Percentiles rank a stretch among this genome's conserved stretches.
phyloP scores from a whole-genome alignment of 2,113 vertebrate species.

The Eublepharis macularius region DNA sequence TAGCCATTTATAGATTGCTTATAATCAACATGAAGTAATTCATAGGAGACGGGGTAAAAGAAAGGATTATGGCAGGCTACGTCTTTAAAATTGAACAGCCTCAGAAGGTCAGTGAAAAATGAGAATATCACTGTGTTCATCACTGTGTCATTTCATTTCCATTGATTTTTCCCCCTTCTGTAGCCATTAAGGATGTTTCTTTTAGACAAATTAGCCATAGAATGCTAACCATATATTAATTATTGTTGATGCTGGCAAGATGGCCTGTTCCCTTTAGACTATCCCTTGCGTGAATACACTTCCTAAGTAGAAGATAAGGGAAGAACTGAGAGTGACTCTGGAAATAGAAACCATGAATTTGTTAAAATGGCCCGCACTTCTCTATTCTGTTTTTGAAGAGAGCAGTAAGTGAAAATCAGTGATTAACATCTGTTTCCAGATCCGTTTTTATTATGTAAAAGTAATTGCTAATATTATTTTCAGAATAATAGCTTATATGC shows the following conservation, averaged over 20 bases:
- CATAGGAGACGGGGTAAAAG: conserved; percentile 47
- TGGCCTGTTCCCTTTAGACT: conserved; percentile 29
- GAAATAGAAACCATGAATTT: conserved; percentile 69
- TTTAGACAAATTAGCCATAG: conserved; percentile 55
- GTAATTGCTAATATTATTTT: conserved; percentile 53
- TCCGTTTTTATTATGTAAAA: conserved; percentile 16
- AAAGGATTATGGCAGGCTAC: conserved; percentile 57
- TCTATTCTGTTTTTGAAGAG: conserved; percentile 42
- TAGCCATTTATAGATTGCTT: conserved; percentile 61
- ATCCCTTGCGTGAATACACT: conserved; percentile 40
- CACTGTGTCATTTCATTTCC: conserved; percentile 57
- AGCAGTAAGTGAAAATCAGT: conserved; percentile 52
- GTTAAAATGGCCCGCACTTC: conserved; percentile 53
- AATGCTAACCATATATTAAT: conserved; percentile 67
- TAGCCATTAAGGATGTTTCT: conserved; percentile 58
- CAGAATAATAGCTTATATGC: conserved; percentile 12
- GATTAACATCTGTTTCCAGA: conserved; percentile 54
- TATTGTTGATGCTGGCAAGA: conserved; percentile 59
- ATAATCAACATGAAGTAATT: conserved; percentile 64
- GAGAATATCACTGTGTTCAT: conserved; percentile 63
- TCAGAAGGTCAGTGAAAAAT: conserved; percentile 64
- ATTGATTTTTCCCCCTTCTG: conserved; percentile 53
- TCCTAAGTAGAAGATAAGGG: conserved; percentile 54
- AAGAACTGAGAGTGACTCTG: conserved; percentile 50
- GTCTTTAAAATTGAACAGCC: conserved; percentile 57